Percentiles rank a stretch among this genome's conserved stretches.
phyloP scores from a whole-genome alignment of 2,888 invertebrate genomes.

The Mylabris sibirica region DNA sequence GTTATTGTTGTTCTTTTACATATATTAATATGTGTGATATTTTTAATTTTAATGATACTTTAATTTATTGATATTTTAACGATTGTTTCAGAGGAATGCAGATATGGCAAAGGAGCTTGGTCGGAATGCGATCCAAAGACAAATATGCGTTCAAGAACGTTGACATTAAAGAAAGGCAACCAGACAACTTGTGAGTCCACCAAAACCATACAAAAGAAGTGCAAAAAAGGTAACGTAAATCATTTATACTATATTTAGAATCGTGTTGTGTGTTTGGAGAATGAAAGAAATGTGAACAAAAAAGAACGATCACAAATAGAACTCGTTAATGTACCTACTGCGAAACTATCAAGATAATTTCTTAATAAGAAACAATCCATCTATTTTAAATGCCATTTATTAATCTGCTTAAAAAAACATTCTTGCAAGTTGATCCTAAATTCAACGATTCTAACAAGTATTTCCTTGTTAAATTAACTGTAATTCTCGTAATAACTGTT shows the following conservation, averaged over 20 bases:
- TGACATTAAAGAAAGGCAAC: constrained; percentile 87
- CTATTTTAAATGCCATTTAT: background rate
- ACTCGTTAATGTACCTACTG: background rate
- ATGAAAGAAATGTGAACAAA: too few species aligned
- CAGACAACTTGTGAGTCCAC: constrained; percentile 79
- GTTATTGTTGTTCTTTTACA: background rate
- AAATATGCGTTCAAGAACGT: constrained; percentile 81
- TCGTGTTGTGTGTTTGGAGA: background rate
- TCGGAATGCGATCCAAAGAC: constrained; percentile 86
- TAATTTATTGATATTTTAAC: background rate
- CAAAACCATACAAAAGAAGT: constrained; percentile 89
- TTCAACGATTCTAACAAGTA: background rate
- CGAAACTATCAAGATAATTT: background rate
- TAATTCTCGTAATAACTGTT: background rate
- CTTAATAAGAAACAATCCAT: background rate
- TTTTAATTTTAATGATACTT: too few species aligned
- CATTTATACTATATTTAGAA: background rate
- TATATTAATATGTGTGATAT: background rate
- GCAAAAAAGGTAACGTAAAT: constrained; percentile 83
- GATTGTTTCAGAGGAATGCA: constrained; percentile 71
- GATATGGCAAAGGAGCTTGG: constrained; percentile 88
- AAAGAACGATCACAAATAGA: background rate
- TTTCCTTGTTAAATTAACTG: background rate
- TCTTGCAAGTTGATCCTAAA: background rate
- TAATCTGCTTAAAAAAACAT: background rate